These are phyloP conservation scores for Macaca nemestrina DNA, from an alignment of 2,113 vertebrate genomes.

Conservation along the genomic window DNA sequence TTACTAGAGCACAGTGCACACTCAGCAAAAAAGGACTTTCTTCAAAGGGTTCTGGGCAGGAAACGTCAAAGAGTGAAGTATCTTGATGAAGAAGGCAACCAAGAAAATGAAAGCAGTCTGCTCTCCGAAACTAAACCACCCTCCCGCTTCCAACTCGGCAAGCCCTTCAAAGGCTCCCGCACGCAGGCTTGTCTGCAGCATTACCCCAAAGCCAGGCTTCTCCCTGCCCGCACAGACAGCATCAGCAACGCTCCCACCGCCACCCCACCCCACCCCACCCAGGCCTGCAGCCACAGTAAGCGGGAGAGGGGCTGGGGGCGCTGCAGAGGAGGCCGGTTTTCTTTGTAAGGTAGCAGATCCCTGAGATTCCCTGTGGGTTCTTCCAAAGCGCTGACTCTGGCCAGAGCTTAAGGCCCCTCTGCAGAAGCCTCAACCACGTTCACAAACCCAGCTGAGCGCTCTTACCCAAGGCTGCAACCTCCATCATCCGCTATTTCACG, in stretches of 20 bases:
- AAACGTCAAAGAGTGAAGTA: conserved; percentile 4
- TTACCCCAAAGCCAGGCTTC: accelerated
- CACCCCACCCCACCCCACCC: neutral
- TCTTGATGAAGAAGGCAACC: neutral
- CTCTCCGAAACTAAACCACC: neutral
- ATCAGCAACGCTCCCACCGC: neutral
- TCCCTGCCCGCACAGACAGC: neutral
- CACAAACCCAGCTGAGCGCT: accelerated
- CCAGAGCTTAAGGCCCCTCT: neutral
- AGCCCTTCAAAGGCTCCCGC: neutral
- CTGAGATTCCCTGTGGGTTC: too few relatives aligned
- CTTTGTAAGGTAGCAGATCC: neutral
- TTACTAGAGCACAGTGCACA: neutral
- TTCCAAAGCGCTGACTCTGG: neutral
- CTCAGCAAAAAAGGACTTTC: neutral
- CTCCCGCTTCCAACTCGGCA: neutral
- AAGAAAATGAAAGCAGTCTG: neutral
- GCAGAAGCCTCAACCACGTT: neutral
- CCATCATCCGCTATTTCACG: accelerated
- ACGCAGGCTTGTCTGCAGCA: accelerated
- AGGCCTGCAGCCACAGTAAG: neutral
- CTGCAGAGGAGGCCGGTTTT: too few relatives aligned
- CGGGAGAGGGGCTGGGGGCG: accelerated
- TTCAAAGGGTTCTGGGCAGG: conserved; percentile 49
- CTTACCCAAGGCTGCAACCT: neutral